phyloP scores from a whole-genome alignment of 2,113 vertebrate species.

The Mystacornis crossleyi region DNA sequence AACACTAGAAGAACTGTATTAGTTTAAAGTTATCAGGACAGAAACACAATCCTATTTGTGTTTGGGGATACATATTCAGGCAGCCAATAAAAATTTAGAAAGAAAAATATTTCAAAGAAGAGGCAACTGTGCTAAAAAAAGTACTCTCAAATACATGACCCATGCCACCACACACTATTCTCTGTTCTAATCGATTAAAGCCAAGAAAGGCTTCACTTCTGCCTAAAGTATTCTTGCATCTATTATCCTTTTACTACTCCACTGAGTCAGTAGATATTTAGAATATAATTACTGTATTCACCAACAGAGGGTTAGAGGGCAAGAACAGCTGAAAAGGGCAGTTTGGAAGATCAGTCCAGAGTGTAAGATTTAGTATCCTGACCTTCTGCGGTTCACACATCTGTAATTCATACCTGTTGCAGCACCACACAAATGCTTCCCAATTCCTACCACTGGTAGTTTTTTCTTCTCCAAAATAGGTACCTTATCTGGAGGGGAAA shows the following conservation, averaged over 20 bases:
- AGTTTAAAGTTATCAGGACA: neutral
- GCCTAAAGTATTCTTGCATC: neutral
- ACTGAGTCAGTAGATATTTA: neutral
- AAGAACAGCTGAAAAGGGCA: neutral
- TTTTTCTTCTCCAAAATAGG: constrained; percentile 79
- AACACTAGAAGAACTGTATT: neutral
- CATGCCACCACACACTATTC: neutral
- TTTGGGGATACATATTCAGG: neutral
- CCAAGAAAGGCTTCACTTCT: neutral
- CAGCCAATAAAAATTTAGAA: neutral
- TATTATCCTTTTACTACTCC: neutral
- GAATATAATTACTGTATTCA: neutral
- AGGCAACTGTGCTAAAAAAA: neutral
- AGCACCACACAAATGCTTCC: constrained; percentile 95
- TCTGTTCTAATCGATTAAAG: neutral
- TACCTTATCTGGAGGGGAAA: constrained; percentile 76
- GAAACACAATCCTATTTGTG: neutral
- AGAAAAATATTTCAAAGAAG: neutral
- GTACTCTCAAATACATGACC: neutral
- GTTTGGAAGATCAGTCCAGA: neutral
- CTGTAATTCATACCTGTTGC: constrained; percentile 84
- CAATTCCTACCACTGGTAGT: constrained; percentile 88
- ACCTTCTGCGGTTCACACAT: neutral
- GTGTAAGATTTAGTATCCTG: neutral
- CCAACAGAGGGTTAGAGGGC: neutral